Evolutionary conservation across 35 echinoderm and acorn worm genomes (phyloP).

Genomic region (Hemicentrotus pulcherrimus): DNA sequence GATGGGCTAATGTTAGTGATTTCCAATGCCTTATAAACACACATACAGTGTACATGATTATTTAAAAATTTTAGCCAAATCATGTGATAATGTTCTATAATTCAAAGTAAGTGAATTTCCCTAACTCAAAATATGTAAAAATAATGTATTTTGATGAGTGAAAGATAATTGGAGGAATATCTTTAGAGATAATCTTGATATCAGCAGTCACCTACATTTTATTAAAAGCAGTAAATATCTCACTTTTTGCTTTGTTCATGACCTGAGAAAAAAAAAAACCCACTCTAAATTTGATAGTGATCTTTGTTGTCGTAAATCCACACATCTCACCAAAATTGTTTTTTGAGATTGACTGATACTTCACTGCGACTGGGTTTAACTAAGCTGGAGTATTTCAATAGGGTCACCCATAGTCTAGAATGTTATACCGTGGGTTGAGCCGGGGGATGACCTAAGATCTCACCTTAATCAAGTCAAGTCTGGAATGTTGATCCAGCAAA

Average conservation of each 20-base stretch:
- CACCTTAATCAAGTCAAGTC: not conserved
- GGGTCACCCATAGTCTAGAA: not conserved
- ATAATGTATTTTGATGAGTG: not conserved
- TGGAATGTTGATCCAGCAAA: constrained; percentile 17
- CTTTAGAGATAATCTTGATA: not conserved
- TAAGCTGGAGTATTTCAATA: not conserved
- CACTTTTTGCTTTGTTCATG: not conserved
- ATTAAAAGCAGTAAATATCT: not conserved
- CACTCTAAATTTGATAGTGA: not conserved
- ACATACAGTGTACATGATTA: too few species aligned
- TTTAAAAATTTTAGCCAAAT: too few species aligned
- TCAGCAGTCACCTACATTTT: not conserved
- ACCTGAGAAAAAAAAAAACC: not conserved
- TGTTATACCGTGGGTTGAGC: not conserved
- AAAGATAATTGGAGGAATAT: not conserved
- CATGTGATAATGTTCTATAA: too few species aligned
- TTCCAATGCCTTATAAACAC: too few species aligned
- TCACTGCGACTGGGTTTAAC: not conserved
- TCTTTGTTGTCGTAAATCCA: not conserved
- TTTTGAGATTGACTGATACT: not conserved
- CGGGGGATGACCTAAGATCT: not conserved
- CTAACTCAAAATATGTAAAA: too few species aligned
- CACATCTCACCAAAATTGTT: not conserved
- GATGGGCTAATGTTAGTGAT: too few species aligned
- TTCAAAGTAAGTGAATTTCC: too few species aligned